These are phyloP conservation scores for Laothoe populi DNA, from an alignment of 2,888 invertebrate species.

Conservation along the genomic window DNA sequence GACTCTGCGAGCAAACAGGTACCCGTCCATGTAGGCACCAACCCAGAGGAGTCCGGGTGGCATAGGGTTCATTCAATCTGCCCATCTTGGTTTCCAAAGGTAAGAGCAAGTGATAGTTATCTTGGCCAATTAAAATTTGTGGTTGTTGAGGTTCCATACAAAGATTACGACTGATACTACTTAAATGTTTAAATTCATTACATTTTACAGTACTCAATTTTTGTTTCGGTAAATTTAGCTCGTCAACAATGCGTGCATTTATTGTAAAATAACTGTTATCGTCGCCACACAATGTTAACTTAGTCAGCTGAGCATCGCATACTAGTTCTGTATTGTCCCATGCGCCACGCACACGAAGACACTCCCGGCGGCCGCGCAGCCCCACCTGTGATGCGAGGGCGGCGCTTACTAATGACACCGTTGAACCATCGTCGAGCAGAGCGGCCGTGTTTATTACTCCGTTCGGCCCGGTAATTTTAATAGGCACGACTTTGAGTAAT, in stretches of 20 bases:
- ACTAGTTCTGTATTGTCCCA: conserved; percentile 34
- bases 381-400: conserved; percentile 34
- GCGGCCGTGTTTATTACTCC: conserved; percentile 34
- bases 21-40: too few relatives aligned
- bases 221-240: conserved; percentile 37
- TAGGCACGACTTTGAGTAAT: background rate
- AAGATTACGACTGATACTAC: background rate
- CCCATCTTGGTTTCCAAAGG: conserved; percentile 36
- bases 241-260: conserved; percentile 35
- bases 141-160: conserved; percentile 33
- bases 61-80: conserved; percentile 35
- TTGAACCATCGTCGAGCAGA: conserved; percentile 43
- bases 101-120: conserved; percentile 43
- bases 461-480: conserved; percentile 36
- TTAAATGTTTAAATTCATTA: background rate
- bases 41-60: conserved; percentile 36
- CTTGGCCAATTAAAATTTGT: conserved; percentile 44
- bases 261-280: conserved; percentile 31
- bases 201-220: background rate
- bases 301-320: conserved; percentile 32
- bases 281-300: conserved; percentile 31
- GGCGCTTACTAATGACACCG: conserved; percentile 31
- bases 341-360: conserved; percentile 40
- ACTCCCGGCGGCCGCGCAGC: conserved; percentile 33
- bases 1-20: background rate